Percentiles rank a stretch among this genome's conserved stretches.
phyloP scores from a whole-genome alignment of 1,140 invertebrate species.

The Eubasilissa regina region DNA sequence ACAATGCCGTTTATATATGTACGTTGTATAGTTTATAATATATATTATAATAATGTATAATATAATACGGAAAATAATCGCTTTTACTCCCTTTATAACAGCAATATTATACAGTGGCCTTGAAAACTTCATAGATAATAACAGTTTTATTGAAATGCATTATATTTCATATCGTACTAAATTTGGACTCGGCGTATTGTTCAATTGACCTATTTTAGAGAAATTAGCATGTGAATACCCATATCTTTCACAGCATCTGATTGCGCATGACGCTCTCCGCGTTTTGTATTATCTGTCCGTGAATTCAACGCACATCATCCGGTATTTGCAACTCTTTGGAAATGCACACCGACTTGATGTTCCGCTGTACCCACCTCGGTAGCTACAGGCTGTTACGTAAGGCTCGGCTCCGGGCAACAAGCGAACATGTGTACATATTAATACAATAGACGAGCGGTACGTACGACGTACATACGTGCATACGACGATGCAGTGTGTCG shows the following conservation, averaged over 20 bases:
- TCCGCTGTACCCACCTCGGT: not conserved
- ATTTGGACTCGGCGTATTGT: not conserved
- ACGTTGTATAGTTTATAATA: no score
- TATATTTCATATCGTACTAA: no score
- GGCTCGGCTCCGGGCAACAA: not conserved
- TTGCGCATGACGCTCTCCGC: not conserved
- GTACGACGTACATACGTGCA: no score
- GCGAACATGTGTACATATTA: not conserved
- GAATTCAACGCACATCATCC: not conserved
- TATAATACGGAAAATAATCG: no score
- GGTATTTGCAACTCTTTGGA: slow-evolving; percentile 2
- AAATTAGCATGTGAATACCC: not conserved
- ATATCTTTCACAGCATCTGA: not conserved
- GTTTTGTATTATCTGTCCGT: not conserved
- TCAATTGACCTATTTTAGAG: not conserved
- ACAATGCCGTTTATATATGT: no score
- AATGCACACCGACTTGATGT: slow-evolving; percentile 1
- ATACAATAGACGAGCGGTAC: slow-evolving; percentile 1
- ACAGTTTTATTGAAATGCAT: no score
- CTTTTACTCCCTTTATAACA: no score
- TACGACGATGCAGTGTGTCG: not conserved
- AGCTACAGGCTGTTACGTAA: slow-evolving; percentile 6
- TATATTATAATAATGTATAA: no score
- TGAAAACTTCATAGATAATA: no score
- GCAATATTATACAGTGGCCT: no score